Percentiles rank a stretch among this genome's conserved stretches.
Evolutionary conservation across 2,797 vertebrate species (phyloP).

Genomic region (Myotis findleyi): DNA sequence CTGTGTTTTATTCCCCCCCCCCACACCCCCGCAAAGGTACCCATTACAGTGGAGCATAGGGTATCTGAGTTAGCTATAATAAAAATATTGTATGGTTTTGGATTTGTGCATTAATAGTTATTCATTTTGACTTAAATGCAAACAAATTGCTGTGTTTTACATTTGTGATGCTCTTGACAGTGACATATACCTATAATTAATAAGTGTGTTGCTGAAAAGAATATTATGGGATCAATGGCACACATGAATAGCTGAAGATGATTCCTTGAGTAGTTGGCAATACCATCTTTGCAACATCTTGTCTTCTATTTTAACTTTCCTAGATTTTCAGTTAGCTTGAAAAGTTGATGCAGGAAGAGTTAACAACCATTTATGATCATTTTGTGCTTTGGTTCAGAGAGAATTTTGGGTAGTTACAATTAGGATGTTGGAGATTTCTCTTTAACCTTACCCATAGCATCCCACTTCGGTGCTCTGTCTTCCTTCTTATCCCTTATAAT

Average conservation of each 20-base stretch:
- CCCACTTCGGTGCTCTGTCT: neutral
- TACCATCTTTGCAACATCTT: neutral
- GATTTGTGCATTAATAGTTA: neutral
- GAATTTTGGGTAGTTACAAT: neutral
- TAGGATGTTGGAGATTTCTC: neutral
- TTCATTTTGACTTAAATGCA: conserved; percentile 27
- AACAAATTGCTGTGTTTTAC: neutral
- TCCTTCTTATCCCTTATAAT: conserved; percentile 31
- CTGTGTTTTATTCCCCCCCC: neutral
- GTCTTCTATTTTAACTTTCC: neutral
- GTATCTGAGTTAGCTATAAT: neutral
- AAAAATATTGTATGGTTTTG: conserved; percentile 32
- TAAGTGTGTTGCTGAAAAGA: neutral
- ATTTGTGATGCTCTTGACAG: neutral
- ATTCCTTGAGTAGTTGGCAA: neutral
- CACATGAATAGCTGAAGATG: neutral
- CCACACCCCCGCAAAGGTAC: neutral
- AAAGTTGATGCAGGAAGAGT: neutral
- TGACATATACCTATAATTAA: neutral
- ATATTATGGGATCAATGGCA: neutral
- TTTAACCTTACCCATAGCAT: neutral
- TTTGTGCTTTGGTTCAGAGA: neutral
- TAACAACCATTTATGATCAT: neutral
- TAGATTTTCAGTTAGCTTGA: neutral
- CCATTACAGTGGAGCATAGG: neutral